phyloP scores from a whole-genome alignment of 2,113 vertebrate species.

The Trochalopteron elliotii region DNA sequence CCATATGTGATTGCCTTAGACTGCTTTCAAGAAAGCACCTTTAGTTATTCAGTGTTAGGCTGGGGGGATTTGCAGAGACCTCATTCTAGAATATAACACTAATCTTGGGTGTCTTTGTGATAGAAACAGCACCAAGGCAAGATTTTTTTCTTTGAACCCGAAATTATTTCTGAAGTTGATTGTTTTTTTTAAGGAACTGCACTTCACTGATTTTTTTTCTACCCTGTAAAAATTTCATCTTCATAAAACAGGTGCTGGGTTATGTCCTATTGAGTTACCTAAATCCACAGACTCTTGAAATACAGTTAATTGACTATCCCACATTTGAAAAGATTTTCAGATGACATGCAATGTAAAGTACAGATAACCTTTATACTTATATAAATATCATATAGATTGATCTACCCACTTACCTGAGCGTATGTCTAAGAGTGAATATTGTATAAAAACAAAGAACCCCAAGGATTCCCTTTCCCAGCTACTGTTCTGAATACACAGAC shows the following conservation, averaged over 20 bases:
- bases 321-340: neutral
- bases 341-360: neutral
- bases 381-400: neutral
- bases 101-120: neutral
- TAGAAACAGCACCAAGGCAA: neutral
- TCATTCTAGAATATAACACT: neutral
- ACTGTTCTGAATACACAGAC: accelerated
- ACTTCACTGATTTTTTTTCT: neutral
- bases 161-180: neutral
- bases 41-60: neutral
- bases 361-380: neutral
- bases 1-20: neutral
- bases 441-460: neutral
- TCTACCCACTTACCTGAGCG: neutral
- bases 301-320: neutral
- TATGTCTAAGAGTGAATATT: neutral
- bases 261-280: neutral
- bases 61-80: neutral
- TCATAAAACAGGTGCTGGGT: neutral
- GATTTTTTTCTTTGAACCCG: neutral
- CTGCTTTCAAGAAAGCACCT: neutral
- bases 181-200: neutral
- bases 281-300: neutral
- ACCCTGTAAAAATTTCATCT: neutral
- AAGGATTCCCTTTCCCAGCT: neutral